A percentile compares a stretch with the other conserved stretches of the same genome.
phyloP scores from a whole-genome alignment of 2,888 invertebrate species.

The Subacronicta megacephala region DNA sequence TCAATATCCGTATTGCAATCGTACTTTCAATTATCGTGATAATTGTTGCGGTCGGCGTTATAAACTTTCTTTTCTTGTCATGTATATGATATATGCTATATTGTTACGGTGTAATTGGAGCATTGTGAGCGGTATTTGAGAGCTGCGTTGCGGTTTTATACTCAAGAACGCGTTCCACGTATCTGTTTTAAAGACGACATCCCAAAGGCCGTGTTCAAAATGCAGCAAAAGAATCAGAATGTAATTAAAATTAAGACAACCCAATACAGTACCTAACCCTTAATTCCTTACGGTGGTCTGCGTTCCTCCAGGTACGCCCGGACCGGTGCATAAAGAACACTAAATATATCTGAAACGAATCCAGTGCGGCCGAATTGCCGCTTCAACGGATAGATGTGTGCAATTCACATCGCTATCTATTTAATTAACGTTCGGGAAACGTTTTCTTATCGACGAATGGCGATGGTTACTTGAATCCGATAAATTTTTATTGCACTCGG shows the following conservation, averaged over 20 bases:
- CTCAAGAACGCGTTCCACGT: constrained; percentile 9
- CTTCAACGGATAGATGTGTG: constrained; percentile 48
- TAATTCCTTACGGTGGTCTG: constrained; percentile 30
- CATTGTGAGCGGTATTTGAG: constrained; percentile 23
- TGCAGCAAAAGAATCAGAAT: constrained; percentile 27
- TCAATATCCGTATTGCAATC: constrained; percentile 46
- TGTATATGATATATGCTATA: constrained; percentile 19
- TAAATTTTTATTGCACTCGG: constrained; percentile 68
- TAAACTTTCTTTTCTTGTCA: constrained; percentile 49
- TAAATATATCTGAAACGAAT: constrained; percentile 32
- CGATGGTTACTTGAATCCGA: constrained; percentile 63
- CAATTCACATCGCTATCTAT: constrained; percentile 57
- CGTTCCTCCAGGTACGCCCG: constrained; percentile 5
- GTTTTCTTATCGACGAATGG: constrained; percentile 64
- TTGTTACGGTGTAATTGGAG: constrained; percentile 20
- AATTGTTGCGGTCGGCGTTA: constrained; percentile 39
- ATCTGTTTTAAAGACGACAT: too few relatives aligned
- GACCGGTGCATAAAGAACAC: constrained; percentile 32
- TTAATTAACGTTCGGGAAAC: constrained; percentile 67
- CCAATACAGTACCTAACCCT: constrained; percentile 31
- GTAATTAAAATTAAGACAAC: constrained; percentile 21
- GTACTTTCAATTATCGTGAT: constrained; percentile 48
- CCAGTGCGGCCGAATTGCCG: constrained; percentile 35
- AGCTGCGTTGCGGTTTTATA: constrained; percentile 19
- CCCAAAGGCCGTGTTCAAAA: constrained; percentile 9